Base-by-base conservation (phyloP, 2,113 vertebrate genomes). In the Nicator chloris region DNA sequence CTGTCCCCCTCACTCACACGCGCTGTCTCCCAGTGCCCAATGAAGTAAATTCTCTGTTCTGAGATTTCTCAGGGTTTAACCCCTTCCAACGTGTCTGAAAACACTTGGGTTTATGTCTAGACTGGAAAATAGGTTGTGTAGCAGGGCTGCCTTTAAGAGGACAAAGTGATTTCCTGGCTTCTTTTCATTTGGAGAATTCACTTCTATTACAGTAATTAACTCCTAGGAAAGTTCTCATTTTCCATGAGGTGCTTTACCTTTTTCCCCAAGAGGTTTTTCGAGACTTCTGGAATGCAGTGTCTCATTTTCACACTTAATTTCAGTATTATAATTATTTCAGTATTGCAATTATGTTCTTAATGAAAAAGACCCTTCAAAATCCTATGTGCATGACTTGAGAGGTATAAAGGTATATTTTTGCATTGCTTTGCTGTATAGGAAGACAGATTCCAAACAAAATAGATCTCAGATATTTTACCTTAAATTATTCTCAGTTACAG, bases 31-130 rank as follows among this genome's bases (percentile, higher is more conserved):
- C 59, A 75, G 4, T 66, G 95, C 80, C 96, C 94, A 92, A 57
- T 64, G 93, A 97, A 96, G 93, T 60, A 70, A 93, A 90, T 72
- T 61, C 75, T 93, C 79, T 77, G 92, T 78, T 92, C 72, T 21
- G 71, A 92, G 61, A 61, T 56, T 81, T 65, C 49, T 5, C 70
- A 26, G 81, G 59, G 92, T 71, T 92, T 92, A 97, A 97, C 94
- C 53, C 94, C 85, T 94, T 78, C 83, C 60, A 72, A 20, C 8
- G 6, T 9, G 24, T 8, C 7, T 26, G 72, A 71, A 73, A 88
- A n/a, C 31, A 31, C 18, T 19, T 24, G 24, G 19, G 23, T 94
- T 76, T 45, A 4, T 45, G 20, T 10, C 68, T 61, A 60, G 56
- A 18, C 33, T 50, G 53, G 75, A 70, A 86, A 86, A 39, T 0